These are phyloP conservation scores for Notodonta ziczac DNA, from an alignment of 2,888 invertebrate genomes.

Conservation along the genomic window DNA sequence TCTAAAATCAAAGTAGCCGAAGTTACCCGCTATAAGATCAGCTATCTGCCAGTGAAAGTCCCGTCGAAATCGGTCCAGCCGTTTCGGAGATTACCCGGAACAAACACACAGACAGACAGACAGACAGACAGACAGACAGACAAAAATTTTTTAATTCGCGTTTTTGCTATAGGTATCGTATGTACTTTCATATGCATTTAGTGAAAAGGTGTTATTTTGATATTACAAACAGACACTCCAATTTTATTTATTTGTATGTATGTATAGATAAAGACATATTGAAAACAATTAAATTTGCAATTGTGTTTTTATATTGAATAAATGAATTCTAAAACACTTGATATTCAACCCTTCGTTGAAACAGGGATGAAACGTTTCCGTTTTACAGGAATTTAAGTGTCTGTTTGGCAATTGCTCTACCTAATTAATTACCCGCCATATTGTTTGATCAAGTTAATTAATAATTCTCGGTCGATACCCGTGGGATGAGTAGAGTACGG, in stretches of 20 bases:
- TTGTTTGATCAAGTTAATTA: slow-evolving; percentile 6
- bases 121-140: neutral
- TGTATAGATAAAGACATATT: too few relatives aligned
- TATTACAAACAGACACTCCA: too few relatives aligned
- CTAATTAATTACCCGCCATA: slow-evolving; percentile 6
- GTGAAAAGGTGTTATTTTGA: too few relatives aligned
- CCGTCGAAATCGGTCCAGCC: too few relatives aligned
- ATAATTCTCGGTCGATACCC: neutral
- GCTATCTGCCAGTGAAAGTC: too few relatives aligned
- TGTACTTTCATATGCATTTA: too few relatives aligned
- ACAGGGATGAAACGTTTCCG: neutral
- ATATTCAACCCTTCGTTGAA: neutral
- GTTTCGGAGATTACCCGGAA: too few relatives aligned
- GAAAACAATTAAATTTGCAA: neutral
- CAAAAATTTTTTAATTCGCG: neutral
- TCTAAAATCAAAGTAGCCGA: too few relatives aligned
- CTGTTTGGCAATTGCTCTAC: neutral
- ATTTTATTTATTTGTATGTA: too few relatives aligned
- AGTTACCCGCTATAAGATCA: too few relatives aligned
- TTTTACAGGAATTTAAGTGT: neutral
- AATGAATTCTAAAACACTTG: neutral
- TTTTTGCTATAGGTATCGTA: too few relatives aligned
- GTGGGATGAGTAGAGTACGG: neutral
- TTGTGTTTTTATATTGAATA: neutral
- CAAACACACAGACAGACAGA: neutral